A percentile compares a stretch with the other conserved stretches of the same genome.
These are phyloP conservation scores for Albula glossodonta DNA, from an alignment of 2,113 vertebrate genomes.

Conservation along the genomic window DNA sequence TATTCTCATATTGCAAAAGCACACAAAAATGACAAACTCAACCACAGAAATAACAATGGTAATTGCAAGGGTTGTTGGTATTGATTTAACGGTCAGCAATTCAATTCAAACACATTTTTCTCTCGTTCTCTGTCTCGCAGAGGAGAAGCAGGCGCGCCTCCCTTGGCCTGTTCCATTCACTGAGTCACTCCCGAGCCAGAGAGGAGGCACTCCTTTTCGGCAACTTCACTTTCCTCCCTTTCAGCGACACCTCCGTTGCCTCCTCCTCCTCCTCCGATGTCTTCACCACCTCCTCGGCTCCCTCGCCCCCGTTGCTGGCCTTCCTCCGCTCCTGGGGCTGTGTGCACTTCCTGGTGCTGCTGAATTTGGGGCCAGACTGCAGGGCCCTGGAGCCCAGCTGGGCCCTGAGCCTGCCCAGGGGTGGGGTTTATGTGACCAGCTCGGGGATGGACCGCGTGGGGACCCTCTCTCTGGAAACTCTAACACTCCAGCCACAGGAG, in stretches of 20 bases:
- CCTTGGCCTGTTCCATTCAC: slow-evolving; percentile 56
- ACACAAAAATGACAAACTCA: too few species aligned
- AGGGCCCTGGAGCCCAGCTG: slow-evolving; percentile 49
- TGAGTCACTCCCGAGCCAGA: slow-evolving; percentile 56
- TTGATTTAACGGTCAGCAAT: too few species aligned
- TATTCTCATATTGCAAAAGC: too few species aligned
- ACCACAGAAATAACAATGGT: too few species aligned
- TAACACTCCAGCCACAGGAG: slow-evolving; percentile 62
- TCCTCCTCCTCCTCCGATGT: slow-evolving; percentile 3
- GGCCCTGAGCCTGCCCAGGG: slow-evolving; percentile 52
- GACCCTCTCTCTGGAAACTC: slow-evolving; percentile 40
- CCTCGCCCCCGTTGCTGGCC: slow-evolving; percentile 43
- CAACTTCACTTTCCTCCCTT: slow-evolving; percentile 61
- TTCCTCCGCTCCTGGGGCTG: slow-evolving; percentile 73
- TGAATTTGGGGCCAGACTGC: slow-evolving; percentile 58
- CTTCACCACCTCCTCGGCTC: slow-evolving; percentile 40
- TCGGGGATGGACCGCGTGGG: slow-evolving; percentile 60
- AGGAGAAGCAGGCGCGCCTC: background rate
- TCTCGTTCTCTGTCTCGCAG: background rate
- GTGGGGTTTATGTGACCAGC: slow-evolving; percentile 62
- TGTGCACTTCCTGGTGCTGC: slow-evolving; percentile 63
- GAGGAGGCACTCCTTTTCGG: slow-evolving; percentile 68
- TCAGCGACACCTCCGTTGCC: slow-evolving; percentile 43
- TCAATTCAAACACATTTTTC: too few species aligned
- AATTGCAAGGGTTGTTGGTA: too few species aligned